A percentile compares a stretch with the other conserved stretches of the same genome.
phyloP scores from a whole-genome alignment of 2,888 invertebrate species.

The Therioaphis trifolii region DNA sequence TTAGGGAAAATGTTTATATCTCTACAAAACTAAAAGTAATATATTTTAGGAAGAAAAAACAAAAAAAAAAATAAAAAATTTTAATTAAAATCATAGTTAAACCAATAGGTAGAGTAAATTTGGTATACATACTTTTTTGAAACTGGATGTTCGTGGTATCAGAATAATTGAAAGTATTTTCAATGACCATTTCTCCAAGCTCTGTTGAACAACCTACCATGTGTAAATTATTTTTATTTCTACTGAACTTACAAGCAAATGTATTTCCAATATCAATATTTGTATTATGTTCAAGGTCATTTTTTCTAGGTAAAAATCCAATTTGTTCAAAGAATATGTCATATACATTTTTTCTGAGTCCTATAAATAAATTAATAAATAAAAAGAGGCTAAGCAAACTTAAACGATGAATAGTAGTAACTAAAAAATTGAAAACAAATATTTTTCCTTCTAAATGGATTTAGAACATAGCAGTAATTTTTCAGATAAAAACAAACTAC shows the following conservation, averaged over 20 bases:
- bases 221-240: conserved; percentile 50
- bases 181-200: conserved; percentile 20
- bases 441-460: background rate
- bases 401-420: background rate
- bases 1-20: no score
- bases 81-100: background rate
- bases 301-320: background rate
- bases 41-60: no score
- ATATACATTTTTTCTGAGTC: background rate
- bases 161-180: background rate
- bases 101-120: no score
- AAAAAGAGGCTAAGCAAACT: background rate
- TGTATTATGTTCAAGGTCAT: no score
- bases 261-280: background rate
- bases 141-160: background rate
- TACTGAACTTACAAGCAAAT: conserved; percentile 53
- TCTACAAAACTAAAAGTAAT: no score
- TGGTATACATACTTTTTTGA: no score
- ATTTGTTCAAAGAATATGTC: background rate
- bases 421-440: no score
- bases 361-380: conserved; percentile 26
- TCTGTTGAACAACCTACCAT: conserved; percentile 35
- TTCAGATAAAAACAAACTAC: no score
- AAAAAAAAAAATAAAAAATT: background rate
- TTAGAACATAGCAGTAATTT: background rate